Percentiles rank a stretch among this genome's conserved stretches.
phyloP scores from a whole-genome alignment of 1,140 invertebrate genomes.

The Drosophila obscura region DNA sequence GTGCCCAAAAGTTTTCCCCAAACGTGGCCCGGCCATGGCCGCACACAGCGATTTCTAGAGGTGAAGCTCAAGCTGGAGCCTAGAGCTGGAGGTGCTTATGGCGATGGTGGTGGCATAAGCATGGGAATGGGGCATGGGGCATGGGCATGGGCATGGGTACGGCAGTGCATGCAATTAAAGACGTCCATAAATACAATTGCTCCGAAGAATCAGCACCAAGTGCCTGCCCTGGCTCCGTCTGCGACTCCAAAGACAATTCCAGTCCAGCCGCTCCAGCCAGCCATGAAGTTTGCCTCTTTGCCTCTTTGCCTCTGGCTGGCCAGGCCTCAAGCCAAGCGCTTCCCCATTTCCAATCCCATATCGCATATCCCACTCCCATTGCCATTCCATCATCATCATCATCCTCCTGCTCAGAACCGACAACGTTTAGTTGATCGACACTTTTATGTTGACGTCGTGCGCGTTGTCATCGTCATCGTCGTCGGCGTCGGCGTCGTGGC shows the following conservation, averaged over 20 bases:
- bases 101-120: not conserved
- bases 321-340: conserved; percentile 27
- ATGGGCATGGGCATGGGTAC: conserved; percentile 27
- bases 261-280: conserved; percentile 49
- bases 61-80: conserved; percentile 1
- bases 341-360: conserved; percentile 10
- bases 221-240: not conserved
- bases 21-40: not conserved
- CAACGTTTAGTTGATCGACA: conserved; percentile 81
- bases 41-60: conserved; percentile 1
- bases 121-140: not conserved
- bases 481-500: conserved; percentile 39
- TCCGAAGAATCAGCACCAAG: conserved; percentile 61
- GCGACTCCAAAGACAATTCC: conserved; percentile 24
- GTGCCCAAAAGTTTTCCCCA: conserved; percentile 34
- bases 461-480: conserved; percentile 77
- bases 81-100: conserved; percentile 15
- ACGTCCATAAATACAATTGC: conserved; percentile 71
- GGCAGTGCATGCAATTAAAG: conserved; percentile 79
- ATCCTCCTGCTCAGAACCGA: conserved; percentile 38
- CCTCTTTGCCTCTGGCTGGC: no score
- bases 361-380: conserved; percentile 3
- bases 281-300: conserved; percentile 75
- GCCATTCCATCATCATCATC: conserved; percentile 7
- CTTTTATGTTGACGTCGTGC: conserved; percentile 82